Percentiles rank a stretch among this genome's conserved stretches.
phyloP scores from a whole-genome alignment of 1,140 invertebrate genomes.

The Oscheius sp. region DNA sequence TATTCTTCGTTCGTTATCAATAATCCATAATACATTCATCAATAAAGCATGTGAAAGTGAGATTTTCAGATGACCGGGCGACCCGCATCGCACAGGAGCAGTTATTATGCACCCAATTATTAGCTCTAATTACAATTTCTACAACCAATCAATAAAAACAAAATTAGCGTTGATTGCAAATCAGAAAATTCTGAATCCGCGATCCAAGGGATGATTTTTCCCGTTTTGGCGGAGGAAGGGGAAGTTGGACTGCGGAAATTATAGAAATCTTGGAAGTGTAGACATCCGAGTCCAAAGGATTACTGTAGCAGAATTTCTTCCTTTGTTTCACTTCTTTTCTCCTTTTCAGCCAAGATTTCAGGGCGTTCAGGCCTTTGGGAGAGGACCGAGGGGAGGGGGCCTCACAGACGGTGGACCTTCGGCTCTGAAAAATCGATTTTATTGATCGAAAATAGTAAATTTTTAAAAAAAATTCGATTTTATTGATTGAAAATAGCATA shows the following conservation, averaged over 20 bases:
- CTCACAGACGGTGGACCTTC: not conserved
- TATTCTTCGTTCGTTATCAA: not conserved
- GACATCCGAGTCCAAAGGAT: not conserved
- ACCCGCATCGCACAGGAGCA: not conserved
- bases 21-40: not conserved
- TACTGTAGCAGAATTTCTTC: not conserved
- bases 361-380: not conserved
- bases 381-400: not conserved
- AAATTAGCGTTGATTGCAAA: not conserved
- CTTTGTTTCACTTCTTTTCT: not conserved
- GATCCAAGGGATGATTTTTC: not conserved
- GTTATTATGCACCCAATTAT: not conserved
- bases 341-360: not conserved
- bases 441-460: not conserved
- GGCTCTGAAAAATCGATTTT: not conserved
- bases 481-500: no score
- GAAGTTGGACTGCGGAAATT: not conserved
- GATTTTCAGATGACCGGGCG: not conserved
- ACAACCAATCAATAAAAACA: not conserved
- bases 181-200: not conserved
- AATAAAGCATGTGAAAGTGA: not conserved
- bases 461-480: not conserved
- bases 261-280: not conserved
- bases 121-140: not conserved
- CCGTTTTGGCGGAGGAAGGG: not conserved